These are phyloP conservation scores for Brenthis daphne DNA, from an alignment of 2,888 invertebrate species.

Conservation along the genomic window DNA sequence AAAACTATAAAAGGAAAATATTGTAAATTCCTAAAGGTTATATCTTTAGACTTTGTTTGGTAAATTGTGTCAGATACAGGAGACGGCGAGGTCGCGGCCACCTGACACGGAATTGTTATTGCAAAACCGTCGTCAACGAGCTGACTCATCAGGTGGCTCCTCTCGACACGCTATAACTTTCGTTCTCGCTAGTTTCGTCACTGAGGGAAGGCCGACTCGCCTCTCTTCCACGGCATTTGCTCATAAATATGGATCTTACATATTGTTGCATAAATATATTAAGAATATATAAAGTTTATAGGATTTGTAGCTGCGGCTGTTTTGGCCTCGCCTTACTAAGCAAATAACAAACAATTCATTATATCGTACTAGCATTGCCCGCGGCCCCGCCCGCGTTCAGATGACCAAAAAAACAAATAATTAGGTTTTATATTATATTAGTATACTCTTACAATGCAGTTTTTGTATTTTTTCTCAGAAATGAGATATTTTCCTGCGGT, in stretches of 20 bases:
- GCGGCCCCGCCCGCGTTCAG: too few species aligned
- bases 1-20: too few species aligned
- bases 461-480: too few species aligned
- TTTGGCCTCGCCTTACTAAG: background rate
- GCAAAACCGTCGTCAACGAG: constrained; percentile 11
- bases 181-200: constrained; percentile 10
- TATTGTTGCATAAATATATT: constrained; percentile 10
- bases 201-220: background rate
- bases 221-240: background rate
- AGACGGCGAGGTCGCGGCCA: constrained; percentile 7
- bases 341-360: background rate
- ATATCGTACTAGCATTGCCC: too few species aligned
- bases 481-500: too few species aligned
- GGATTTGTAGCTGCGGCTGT: background rate
- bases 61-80: too few species aligned
- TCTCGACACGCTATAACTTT: constrained; percentile 14
- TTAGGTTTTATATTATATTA: too few species aligned
- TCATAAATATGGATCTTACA: constrained; percentile 14
- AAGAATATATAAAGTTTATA: background rate
- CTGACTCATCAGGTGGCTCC: constrained; percentile 18
- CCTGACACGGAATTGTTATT: constrained; percentile 9
- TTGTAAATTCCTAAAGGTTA: too few species aligned
- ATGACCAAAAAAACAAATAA: too few species aligned
- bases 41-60: too few species aligned
- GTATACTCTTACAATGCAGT: too few species aligned